These are phyloP conservation scores for Echinometra lucunter DNA, from an alignment of 53 echinoderm and acorn worm species.

Conservation along the genomic window DNA sequence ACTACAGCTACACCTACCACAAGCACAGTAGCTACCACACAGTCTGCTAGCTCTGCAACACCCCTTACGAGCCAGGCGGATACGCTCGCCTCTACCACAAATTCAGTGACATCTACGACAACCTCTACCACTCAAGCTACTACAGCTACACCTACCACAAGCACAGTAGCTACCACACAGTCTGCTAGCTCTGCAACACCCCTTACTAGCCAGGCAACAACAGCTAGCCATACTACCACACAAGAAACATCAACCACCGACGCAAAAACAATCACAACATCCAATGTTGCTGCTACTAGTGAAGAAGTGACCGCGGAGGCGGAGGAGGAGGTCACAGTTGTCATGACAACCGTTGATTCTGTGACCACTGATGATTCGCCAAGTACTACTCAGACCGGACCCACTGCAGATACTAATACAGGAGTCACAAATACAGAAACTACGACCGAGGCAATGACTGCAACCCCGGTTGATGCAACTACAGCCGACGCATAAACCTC, in stretches of 20 bases:
- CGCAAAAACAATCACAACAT: neutral
- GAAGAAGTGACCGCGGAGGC: neutral
- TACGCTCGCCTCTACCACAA: neutral
- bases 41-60: neutral
- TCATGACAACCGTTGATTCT: slow-evolving; percentile 5
- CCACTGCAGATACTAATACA: neutral
- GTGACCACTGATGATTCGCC: neutral
- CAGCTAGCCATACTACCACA: neutral
- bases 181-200: neutral
- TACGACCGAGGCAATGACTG: neutral
- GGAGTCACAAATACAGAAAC: neutral
- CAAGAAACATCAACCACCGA: neutral
- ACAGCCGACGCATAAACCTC: neutral
- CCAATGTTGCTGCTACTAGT: neutral
- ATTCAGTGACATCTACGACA: neutral
- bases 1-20: neutral
- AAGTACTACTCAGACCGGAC: neutral
- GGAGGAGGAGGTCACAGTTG: slow-evolving; percentile 20
- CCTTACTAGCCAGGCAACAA: neutral
- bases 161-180: neutral
- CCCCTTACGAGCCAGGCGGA: neutral
- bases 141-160: neutral
- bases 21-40: neutral
- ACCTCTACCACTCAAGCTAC: neutral
- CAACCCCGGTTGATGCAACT: neutral